Base-by-base conservation (phyloP, 1,140 invertebrate genomes). In the Saccostrea cuccullata region DNA sequence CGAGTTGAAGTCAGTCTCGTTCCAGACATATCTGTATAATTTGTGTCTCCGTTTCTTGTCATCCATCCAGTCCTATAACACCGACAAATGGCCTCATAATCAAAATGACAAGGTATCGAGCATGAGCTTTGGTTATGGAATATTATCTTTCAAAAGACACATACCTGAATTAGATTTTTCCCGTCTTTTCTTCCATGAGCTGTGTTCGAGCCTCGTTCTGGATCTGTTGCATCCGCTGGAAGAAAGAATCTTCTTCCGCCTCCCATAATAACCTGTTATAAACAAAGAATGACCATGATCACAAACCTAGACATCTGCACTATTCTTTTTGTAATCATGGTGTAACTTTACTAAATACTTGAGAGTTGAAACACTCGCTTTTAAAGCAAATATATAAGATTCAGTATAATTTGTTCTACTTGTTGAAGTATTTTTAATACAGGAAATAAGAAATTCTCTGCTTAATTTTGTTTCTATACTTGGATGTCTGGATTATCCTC, bases 1-100 rank as follows among this genome's bases (percentile, higher is more conserved):
- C 13, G 94, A 84, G 36, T 94, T 88, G 82, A 95, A 94, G 1
- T 93, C 90, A 8, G 89, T 92, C 36, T 90, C 86, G 47, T 93
- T 94, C 91, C 95, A 88, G 95, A 97, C 89, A 96, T 95, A 95
- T 86, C 96, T 88, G 91, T 88, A 86, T 85, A 83, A 87, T 87
- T 85, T 93, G 11, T 83, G 73, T 90, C 90, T 94, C 90, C 77
- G 30, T 1, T 23, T 23, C 73, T 94, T 93, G 0, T 90, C 84
- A 13, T 91, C 55, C 47, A 91, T 89, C 95, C 95, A 95, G 55
- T 86, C 89, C 91, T 94, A 82, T 58, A 47, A 6, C 47, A 47
- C 1, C 6, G 47, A 47, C 5, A 47, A 47, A 0, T 47, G 5
- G 47, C 47, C 9, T 47, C 47, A 47, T 47, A 9, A 47, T 47